These are phyloP conservation scores for Cylloceria caligata DNA, from an alignment of 2,888 invertebrate species.

Conservation along the genomic window DNA sequence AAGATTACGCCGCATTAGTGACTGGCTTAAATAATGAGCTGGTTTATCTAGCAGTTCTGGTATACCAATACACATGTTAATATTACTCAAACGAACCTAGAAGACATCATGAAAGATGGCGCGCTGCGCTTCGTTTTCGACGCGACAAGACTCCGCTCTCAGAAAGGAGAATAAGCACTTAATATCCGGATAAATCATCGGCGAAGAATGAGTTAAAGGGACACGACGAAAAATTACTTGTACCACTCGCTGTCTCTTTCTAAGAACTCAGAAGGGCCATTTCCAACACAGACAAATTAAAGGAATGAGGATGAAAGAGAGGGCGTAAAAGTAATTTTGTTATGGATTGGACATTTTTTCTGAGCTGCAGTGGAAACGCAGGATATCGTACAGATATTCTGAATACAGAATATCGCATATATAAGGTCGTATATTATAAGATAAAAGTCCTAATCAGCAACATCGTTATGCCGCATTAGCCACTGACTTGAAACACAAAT, in stretches of 20 bases:
- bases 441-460: too few relatives aligned
- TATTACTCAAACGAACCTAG: too few relatives aligned
- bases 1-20: too few relatives aligned
- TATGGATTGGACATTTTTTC: not conserved
- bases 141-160: conserved; percentile 24
- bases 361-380: not conserved
- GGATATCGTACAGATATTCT: too few relatives aligned
- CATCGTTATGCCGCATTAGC: too few relatives aligned
- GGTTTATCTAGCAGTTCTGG: too few relatives aligned
- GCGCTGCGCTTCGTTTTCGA: not conserved
- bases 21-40: too few relatives aligned
- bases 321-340: not conserved
- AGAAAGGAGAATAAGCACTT: not conserved
- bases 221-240: conserved; percentile 6
- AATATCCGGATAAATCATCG: not conserved
- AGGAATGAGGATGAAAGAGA: not conserved
- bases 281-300: not conserved
- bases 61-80: too few relatives aligned
- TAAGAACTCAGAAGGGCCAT: not conserved
- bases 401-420: too few relatives aligned
- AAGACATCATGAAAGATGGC: too few relatives aligned
- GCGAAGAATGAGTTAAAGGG: not conserved
- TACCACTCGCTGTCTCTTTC: not conserved
- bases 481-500: too few relatives aligned
- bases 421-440: not conserved